Percentiles rank a stretch among this genome's conserved stretches.
phyloP scores from a whole-genome alignment of 2,113 vertebrate species.

The Neodon shergylaensis region DNA sequence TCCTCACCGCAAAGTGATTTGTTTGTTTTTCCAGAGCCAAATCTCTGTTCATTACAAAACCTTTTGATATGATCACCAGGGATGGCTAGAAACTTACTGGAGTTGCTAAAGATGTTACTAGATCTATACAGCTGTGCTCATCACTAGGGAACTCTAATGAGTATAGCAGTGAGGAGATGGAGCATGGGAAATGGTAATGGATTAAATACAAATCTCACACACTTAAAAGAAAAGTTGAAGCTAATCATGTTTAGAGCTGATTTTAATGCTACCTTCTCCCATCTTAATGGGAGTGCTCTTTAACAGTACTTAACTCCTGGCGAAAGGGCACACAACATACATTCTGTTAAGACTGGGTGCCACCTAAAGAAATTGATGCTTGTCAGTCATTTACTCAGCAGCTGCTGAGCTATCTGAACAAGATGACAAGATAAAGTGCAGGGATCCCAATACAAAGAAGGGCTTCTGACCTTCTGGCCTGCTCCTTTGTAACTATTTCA shows the following conservation, averaged over 20 bases:
- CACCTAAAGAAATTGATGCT: not conserved
- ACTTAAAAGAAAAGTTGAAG: slow-evolving; percentile 16
- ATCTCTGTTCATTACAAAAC: not conserved
- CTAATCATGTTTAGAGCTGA: slow-evolving; percentile 1
- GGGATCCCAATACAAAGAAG: not conserved
- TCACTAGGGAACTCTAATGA: not conserved
- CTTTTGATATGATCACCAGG: not conserved
- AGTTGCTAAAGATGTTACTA: not conserved
- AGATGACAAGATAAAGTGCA: not conserved
- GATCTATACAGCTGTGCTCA: not conserved
- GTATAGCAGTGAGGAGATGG: not conserved
- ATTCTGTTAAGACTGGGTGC: not conserved
- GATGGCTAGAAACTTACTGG: not conserved
- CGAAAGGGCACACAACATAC: not conserved
- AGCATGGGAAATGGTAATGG: not conserved
- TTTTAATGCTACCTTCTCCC: not conserved
- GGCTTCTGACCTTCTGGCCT: not conserved
- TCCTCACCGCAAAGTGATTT: not conserved
- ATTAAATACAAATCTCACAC: slow-evolving; percentile 13
- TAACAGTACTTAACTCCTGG: not conserved
- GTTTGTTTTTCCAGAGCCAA: not conserved
- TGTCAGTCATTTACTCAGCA: not conserved
- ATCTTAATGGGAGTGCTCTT: not conserved
- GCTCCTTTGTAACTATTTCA: not conserved
- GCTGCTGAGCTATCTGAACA: not conserved